phyloP scores from a whole-genome alignment of 2,888 invertebrate genomes.

The Andrena trimmerana region DNA sequence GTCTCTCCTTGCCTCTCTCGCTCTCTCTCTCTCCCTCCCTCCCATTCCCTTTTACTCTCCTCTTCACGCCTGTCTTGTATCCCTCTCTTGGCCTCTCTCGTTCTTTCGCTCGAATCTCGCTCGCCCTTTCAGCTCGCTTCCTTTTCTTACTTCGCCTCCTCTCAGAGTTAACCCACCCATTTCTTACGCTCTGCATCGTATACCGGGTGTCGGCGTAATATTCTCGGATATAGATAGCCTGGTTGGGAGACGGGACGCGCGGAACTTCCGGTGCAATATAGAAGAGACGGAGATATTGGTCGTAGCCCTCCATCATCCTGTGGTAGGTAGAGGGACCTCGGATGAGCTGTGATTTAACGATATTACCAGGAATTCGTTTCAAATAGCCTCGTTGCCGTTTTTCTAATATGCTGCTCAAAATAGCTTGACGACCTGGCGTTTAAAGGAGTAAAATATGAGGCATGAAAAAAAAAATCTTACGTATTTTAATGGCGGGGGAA shows the following conservation, averaged over 20 bases:
- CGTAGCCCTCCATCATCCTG: slow-evolving; percentile 2
- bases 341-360: slow-evolving; percentile 19
- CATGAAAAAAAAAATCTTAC: neutral
- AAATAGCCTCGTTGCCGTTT: slow-evolving; percentile 14
- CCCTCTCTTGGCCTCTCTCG: slow-evolving; percentile 55
- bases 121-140: slow-evolving; percentile 69
- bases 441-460: neutral
- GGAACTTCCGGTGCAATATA: slow-evolving; percentile 42
- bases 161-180: slow-evolving; percentile 80
- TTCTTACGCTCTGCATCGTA: slow-evolving; percentile 79
- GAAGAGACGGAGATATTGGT: slow-evolving; percentile 23
- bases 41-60: slow-evolving; percentile 59
- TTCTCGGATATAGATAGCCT: slow-evolving; percentile 48
- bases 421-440: neutral
- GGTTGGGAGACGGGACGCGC: slow-evolving; percentile 2
- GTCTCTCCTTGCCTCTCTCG: slow-evolving; percentile 58
- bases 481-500: neutral
- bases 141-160: slow-evolving; percentile 77
- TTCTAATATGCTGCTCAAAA: neutral
- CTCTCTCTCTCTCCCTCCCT: slow-evolving; percentile 35
- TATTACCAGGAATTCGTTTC: neutral
- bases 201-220: slow-evolving; percentile 73
- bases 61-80: slow-evolving; percentile 53
- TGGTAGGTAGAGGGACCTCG: neutral
- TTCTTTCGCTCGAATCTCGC: slow-evolving; percentile 44